Evolutionary conservation across 2,113 vertebrate genomes (phyloP).

Genomic region (Urocynchramus pylzowi): DNA sequence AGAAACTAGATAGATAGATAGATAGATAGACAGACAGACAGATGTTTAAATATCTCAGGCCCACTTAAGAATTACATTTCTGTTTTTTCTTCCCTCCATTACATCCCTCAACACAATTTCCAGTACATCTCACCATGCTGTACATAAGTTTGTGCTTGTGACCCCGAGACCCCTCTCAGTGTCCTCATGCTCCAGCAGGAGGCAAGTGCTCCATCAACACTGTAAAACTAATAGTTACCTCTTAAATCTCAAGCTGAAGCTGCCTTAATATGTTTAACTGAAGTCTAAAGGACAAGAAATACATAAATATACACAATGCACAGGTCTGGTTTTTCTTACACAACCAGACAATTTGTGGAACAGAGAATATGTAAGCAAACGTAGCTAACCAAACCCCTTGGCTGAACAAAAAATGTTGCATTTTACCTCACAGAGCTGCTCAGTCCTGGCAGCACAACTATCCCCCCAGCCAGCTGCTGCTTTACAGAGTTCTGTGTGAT

Average conservation of each 20-base stretch:
- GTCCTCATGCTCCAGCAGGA: background rate
- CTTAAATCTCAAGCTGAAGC: background rate
- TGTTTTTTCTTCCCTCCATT: background rate
- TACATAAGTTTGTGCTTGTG: background rate
- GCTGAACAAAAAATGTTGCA: background rate
- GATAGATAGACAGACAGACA: too few species aligned
- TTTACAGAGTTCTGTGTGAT: background rate
- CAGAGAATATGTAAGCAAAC: background rate
- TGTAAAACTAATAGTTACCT: background rate
- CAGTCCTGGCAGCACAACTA: background rate
- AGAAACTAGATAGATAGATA: background rate
- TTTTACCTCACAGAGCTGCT: background rate
- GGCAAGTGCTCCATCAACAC: background rate
- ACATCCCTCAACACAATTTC: background rate
- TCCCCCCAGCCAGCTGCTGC: background rate
- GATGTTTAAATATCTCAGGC: background rate
- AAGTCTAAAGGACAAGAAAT: background rate
- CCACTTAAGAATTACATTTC: background rate
- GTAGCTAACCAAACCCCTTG: background rate
- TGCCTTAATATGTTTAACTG: background rate
- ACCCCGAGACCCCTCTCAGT: background rate
- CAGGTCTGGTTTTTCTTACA: background rate
- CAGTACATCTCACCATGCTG: background rate
- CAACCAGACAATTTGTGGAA: background rate
- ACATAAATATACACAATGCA: background rate